phyloP scores from a whole-genome alignment of 2,797 vertebrate genomes.

The Crenichthys baileyi region DNA sequence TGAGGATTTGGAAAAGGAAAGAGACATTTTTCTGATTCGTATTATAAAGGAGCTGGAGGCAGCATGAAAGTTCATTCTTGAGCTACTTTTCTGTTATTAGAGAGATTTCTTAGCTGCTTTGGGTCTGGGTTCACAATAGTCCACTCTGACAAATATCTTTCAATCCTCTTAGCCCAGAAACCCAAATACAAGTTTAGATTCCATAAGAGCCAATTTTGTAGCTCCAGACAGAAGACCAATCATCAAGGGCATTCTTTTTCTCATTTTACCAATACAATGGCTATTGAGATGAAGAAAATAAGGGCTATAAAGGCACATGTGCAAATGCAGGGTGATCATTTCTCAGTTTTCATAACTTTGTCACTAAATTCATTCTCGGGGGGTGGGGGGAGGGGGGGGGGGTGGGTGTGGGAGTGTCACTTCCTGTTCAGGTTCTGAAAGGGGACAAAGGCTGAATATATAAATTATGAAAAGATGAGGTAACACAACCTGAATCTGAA shows the following conservation, averaged over 20 bases:
- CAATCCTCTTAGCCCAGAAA: slow-evolving; percentile 48
- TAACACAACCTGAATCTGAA: slow-evolving; percentile 60
- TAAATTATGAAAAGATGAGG: slow-evolving; percentile 71
- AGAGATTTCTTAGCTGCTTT: slow-evolving; percentile 17
- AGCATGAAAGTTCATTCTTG: slow-evolving; percentile 21
- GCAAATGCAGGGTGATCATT: slow-evolving; percentile 24
- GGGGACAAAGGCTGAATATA: slow-evolving; percentile 46
- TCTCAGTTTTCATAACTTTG: slow-evolving; percentile 51
- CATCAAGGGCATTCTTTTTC: slow-evolving; percentile 34
- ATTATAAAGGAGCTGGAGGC: slow-evolving; percentile 12
- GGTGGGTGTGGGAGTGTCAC: slow-evolving; percentile 44
- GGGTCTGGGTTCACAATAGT: slow-evolving; percentile 33
- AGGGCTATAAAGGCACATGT: background rate
- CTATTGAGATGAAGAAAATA: slow-evolving; percentile 31
- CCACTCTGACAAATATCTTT: slow-evolving; percentile 43
- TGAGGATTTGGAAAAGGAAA: background rate
- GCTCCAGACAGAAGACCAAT: slow-evolving; percentile 21
- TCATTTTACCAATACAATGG: slow-evolving; percentile 37
- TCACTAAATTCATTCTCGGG: slow-evolving; percentile 51
- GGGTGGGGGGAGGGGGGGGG: slow-evolving; percentile 5
- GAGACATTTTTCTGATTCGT: slow-evolving; percentile 5
- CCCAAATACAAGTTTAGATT: slow-evolving; percentile 62
- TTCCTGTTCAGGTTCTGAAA: slow-evolving; percentile 47
- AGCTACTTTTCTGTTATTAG: slow-evolving; percentile 30
- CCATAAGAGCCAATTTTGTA: slow-evolving; percentile 44